These are phyloP conservation scores for Ceratothoa steindachneri DNA, from an alignment of 2,888 invertebrate species.

Conservation along the genomic window DNA sequence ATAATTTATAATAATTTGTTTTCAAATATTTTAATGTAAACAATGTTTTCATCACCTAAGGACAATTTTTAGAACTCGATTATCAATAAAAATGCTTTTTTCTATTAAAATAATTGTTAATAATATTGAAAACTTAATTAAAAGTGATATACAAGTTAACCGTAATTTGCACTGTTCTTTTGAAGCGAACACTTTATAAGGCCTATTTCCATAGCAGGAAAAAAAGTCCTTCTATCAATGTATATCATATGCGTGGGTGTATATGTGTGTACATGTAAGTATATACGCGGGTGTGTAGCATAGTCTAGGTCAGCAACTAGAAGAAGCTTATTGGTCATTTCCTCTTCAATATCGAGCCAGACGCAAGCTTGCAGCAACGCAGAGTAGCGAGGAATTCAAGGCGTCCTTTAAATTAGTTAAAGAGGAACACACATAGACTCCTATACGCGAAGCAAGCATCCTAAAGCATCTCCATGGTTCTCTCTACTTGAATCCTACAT, in stretches of 20 bases:
- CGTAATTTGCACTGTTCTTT: no score
- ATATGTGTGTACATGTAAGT: conserved; percentile 1
- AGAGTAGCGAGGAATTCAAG: background rate
- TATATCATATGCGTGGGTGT: background rate
- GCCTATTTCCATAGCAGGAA: no score
- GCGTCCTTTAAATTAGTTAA: background rate
- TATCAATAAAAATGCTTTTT: no score
- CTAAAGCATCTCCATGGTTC: background rate
- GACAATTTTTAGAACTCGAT: no score
- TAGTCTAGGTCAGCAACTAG: conserved; percentile 5
- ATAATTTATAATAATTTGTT: no score
- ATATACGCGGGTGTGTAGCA: background rate
- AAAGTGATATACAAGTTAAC: no score
- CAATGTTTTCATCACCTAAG: no score
- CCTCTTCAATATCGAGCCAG: conserved; percentile 6
- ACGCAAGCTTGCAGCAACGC: background rate
- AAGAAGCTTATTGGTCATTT: background rate
- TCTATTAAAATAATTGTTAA: no score
- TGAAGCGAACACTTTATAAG: no score
- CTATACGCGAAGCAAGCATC: background rate
- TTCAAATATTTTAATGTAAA: no score
- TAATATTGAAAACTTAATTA: no score
- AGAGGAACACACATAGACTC: background rate
- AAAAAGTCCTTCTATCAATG: no score
- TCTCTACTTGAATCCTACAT: background rate